Base-by-base conservation (phyloP, 2,113 vertebrate species). In the Phalacrocorax brasilianus region DNA sequence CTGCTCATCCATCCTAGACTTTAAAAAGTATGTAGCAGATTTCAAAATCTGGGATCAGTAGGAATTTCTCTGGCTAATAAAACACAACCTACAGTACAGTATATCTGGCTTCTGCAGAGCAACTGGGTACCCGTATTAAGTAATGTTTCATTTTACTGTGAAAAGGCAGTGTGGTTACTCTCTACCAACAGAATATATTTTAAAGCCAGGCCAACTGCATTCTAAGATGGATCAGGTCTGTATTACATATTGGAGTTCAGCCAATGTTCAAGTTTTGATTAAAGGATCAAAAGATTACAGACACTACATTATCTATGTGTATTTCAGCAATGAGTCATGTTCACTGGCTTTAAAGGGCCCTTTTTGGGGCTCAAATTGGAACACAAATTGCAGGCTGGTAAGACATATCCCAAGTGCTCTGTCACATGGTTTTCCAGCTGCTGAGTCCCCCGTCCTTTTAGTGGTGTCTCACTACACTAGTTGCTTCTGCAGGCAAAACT, bases 221-320 rank as follows among this genome's bases (percentile, higher is more conserved):
- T 42, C 50, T 47, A 45, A 77, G 14, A 66, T 66, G 63, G 38
- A 86, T 95, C 38, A 63, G 28, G 42, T 67, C 77, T 89, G 14
- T 47, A 67, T 27, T 55, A 71, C 24, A 67, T 74, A 55, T 3
- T 66, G 47, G 56, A 84, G 26, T 40, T 89, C 56, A 81, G 59
- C 72, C 61, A 84, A 3, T 7, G 32, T 44, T 81, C 6, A 1
- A n/a, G 18, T 66, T 93, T 80, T 67, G 47, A 86, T 82, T 95
- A 78, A 84, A 77, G 38, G 56, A 93, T 70, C 75, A 95, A 58
- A 91, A 92, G 17, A 92, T 88, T 81, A 86, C 40, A 84, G 35
- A 45, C 12, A 80, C 65, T 74, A 55, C 16, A 58, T 68, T 68
- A 79, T 16, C 78, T 53, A 32, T 8, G 28, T 73, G 38, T 66